These are phyloP conservation scores for Leucosticte australis DNA, from an alignment of 2,113 vertebrate genomes.

Conservation along the genomic window DNA sequence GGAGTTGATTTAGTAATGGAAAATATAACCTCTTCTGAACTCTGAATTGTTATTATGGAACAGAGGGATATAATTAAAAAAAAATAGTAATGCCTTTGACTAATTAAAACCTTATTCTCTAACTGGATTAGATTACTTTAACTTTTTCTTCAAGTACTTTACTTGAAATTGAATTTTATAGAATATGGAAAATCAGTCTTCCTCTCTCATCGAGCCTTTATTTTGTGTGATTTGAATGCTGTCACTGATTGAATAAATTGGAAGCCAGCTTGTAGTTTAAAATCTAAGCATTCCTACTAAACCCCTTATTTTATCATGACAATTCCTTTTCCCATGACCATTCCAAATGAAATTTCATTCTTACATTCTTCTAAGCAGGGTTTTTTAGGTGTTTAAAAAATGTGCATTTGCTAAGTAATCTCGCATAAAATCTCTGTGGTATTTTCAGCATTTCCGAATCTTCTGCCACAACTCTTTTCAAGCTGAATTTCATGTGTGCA, in stretches of 20 bases:
- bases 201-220: background rate
- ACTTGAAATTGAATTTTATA: background rate
- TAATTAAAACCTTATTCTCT: conserved; percentile 25
- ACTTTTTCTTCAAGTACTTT: background rate
- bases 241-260: background rate
- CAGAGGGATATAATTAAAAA: background rate
- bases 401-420: background rate
- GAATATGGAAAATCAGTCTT: background rate
- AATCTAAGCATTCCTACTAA: background rate
- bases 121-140: background rate
- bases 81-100: background rate
- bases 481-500: background rate
- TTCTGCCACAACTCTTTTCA: background rate
- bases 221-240: background rate
- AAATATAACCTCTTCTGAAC: conserved; percentile 6
- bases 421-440: background rate
- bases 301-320: background rate
- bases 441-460: conserved; percentile 11
- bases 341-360: background rate
- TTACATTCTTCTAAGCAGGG: background rate
- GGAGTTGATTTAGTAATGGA: background rate
- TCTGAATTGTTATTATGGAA: background rate
- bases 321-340: background rate
- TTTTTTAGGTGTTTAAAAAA: background rate
- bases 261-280: background rate